These are phyloP conservation scores for Diaprepes abbreviatus DNA, from an alignment of 2,888 invertebrate genomes.

Conservation along the genomic window DNA sequence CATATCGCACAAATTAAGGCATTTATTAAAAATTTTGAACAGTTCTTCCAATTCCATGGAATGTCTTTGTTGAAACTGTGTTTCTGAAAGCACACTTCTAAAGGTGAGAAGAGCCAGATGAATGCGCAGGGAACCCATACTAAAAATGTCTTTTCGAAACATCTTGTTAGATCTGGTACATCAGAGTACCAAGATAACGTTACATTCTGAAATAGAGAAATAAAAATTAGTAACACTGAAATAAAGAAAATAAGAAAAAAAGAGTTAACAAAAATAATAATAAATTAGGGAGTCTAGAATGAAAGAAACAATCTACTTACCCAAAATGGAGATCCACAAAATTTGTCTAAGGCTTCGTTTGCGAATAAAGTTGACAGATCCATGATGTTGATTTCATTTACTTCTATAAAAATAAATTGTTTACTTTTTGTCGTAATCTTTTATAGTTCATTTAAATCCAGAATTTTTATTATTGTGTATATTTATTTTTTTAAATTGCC, in stretches of 20 bases:
- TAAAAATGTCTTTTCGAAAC: constrained; percentile 89
- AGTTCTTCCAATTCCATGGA: constrained; percentile 79
- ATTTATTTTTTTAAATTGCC: background rate
- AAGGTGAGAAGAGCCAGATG: constrained; percentile 78
- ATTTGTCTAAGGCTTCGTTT: constrained; percentile 27
- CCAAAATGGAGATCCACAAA: constrained; percentile 41
- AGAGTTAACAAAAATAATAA: background rate
- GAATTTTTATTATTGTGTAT: background rate
- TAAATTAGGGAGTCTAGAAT: too few species aligned
- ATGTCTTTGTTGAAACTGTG: constrained; percentile 80
- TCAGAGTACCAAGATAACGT: constrained; percentile 82
- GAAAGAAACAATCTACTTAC: constrained; percentile 11
- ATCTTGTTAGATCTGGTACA: constrained; percentile 83
- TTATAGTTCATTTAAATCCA: background rate
- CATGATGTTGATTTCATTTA: constrained; percentile 1
- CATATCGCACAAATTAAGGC: constrained; percentile 74
- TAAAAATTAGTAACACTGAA: background rate
- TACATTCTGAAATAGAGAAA: constrained; percentile 74
- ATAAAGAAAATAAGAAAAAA: too few species aligned
- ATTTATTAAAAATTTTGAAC: constrained; percentile 76
- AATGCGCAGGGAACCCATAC: constrained; percentile 88
- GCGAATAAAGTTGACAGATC: background rate
- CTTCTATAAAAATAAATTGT: background rate
- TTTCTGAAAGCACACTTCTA: constrained; percentile 79
- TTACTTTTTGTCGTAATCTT: background rate